Evolutionary conservation across 2,113 vertebrate genomes (phyloP), one percentile per base, ranked within the genome.

Genomic region (Colossoma macropomum): DNA sequence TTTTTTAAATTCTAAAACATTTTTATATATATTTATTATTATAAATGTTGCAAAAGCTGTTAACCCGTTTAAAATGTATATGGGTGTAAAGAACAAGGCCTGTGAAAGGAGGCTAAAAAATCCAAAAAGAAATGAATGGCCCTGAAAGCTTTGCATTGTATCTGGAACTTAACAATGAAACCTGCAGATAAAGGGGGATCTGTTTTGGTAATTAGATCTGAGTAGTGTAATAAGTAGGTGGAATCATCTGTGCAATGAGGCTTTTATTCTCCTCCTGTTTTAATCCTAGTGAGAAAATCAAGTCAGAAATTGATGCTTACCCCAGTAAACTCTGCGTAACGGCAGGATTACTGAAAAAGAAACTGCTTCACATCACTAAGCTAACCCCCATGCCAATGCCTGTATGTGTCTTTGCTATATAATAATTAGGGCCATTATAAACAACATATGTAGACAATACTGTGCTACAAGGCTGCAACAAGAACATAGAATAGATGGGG

Each of bases 261-360:
- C 45, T 54, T 82, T 66, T 56, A 81, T 65, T 81, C 60, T 59
- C 41, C 27, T 48, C 60, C 50, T 66, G 62, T 75, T 63, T 82
- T 82, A 82, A 75, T 82, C 59, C 59, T 62, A 34, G 38, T n/a
- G 38, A 52, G 59, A 52, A 80, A 62, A 71, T 71, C 77, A 59
- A 23, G 50, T 50, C 59, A 3, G 41, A 62, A 72, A 81, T 30
- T 13, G 38, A 69, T 56, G 77, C 76, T 68, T 68, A 4, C 48
- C 15, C 63, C 48, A 34, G 68, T 81, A 38, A 62, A 19, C 32
- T 28, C 32, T 27, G 17, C 34, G 27, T 30, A 45, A 54, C n/a
- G 25, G 16, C 38, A 17, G 66, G 66, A 60, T 80, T 71, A 71
- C 23, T 28, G 78, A 56, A 71, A 21, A 38, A 38, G 66, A n/a